These are phyloP conservation scores for Drosophila repletoides DNA, from an alignment of 1,140 invertebrate genomes.

Conservation along the genomic window DNA sequence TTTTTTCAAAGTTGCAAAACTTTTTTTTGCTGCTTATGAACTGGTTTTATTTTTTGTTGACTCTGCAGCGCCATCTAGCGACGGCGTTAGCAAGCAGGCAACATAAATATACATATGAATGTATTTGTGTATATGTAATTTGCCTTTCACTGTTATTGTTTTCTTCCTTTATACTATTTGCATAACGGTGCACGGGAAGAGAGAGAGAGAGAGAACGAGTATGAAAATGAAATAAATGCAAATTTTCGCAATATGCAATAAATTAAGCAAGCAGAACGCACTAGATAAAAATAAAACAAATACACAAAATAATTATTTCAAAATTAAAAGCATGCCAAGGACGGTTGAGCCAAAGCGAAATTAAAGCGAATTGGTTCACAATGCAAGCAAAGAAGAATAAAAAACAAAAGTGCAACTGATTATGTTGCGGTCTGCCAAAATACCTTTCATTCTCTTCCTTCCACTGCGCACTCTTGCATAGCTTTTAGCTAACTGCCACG, in stretches of 20 bases:
- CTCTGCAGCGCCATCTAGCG: conserved; percentile 52
- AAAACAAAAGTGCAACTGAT: conserved; percentile 29
- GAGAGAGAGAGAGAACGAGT: background rate
- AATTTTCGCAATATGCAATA: conserved; percentile 53
- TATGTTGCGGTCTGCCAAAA: conserved; percentile 26
- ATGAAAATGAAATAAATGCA: conserved; percentile 42
- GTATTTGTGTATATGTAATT: background rate
- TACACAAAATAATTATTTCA: conserved; percentile 48
- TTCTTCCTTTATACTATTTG: conserved; percentile 15
- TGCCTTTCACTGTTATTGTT: conserved; percentile 33
- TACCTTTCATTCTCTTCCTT: background rate
- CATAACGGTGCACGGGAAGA: conserved; percentile 20
- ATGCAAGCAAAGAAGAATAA: conserved; percentile 23
- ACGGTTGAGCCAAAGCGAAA: conserved; percentile 57
- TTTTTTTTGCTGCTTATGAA: conserved; percentile 50
- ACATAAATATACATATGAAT: background rate
- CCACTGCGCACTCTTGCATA: background rate
- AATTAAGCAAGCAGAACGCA: conserved; percentile 41
- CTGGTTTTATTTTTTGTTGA: conserved; percentile 41
- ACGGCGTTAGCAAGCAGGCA: background rate
- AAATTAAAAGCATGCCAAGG: conserved; percentile 76
- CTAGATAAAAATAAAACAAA: conserved; percentile 39
- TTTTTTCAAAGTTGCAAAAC: conserved; percentile 55
- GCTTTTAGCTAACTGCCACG: background rate
- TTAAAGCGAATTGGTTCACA: conserved; percentile 76